A percentile compares a stretch with the other conserved stretches of the same genome.
Conservation (phyloP, 1,140 invertebrate genomes). For the Eupeodes corollae region DNA sequence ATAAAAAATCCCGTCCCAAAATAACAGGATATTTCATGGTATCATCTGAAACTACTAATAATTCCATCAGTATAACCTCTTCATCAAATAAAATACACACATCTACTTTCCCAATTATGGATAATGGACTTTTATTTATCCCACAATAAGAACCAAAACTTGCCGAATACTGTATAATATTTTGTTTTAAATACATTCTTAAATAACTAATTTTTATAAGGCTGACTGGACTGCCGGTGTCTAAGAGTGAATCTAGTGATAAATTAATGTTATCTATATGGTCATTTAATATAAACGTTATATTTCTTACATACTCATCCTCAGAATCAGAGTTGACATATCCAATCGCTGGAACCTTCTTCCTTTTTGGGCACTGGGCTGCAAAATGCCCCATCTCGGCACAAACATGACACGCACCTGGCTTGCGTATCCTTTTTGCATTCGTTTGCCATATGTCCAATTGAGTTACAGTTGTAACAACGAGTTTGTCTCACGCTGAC, state of each 20-base stretch:
- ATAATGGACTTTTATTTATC: slow-evolving; percentile 2
- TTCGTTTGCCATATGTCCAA: neutral
- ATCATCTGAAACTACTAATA: slow-evolving; percentile 2
- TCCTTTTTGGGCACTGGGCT: neutral
- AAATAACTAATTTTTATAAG: neutral
- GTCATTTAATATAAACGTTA: neutral
- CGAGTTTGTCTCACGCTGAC: neutral
- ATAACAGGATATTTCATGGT: slow-evolving; percentile 1
- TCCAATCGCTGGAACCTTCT: neutral
- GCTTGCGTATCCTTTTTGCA: slow-evolving; percentile 1
- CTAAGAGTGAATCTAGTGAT: slow-evolving; percentile 2
- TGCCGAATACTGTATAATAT: neutral
- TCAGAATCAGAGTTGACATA: slow-evolving; percentile 2
- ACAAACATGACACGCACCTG: neutral
- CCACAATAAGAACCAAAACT: neutral
- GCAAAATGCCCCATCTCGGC: too few relatives aligned
- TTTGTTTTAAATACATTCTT: neutral
- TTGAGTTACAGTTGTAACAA: slow-evolving; percentile 4
- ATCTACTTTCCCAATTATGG: neutral
- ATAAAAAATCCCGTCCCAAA: slow-evolving; percentile 3
- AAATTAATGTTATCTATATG: neutral
- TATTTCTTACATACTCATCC: too few relatives aligned
- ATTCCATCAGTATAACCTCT: neutral
- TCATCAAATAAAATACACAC: neutral
- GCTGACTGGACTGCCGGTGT: slow-evolving; percentile 4